Conservation (phyloP, 2,888 invertebrate species). For the Lutraria lutraria region DNA sequence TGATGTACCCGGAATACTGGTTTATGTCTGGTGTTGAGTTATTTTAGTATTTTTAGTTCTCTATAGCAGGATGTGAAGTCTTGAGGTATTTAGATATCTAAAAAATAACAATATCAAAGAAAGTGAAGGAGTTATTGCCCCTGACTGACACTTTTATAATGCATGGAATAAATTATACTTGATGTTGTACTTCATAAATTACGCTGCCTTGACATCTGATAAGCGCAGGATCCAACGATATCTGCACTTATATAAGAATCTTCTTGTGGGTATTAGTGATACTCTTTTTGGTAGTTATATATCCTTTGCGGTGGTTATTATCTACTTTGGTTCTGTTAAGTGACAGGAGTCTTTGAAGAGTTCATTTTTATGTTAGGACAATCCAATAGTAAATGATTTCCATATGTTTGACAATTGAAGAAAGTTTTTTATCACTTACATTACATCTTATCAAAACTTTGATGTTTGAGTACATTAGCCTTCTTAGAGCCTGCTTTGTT, state of each 20-base stretch:
- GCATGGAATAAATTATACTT: not conserved
- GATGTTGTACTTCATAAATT: not conserved
- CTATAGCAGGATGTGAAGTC: not conserved
- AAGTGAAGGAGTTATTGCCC: not conserved
- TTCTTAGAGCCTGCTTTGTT: not conserved
- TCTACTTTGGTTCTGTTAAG: not conserved
- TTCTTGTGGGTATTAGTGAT: not conserved
- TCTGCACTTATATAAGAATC: not conserved
- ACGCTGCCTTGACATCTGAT: not conserved
- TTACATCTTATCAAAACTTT: not conserved
- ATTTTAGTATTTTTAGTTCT: not conserved
- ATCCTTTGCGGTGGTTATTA: not conserved
- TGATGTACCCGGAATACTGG: not conserved
- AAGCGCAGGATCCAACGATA: not conserved
- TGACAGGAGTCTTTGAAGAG: not conserved
- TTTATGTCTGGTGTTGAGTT: not conserved
- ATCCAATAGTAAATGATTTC: not conserved
- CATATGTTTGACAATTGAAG: not conserved
- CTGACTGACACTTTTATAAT: not conserved
- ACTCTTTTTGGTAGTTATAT: not conserved
- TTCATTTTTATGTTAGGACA: not conserved
- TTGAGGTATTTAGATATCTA: too few species aligned
- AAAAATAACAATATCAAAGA: not conserved
- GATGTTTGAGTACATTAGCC: not conserved
- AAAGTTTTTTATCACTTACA: not conserved